These are phyloP conservation scores for Poecilia picta DNA, from an alignment of 2,797 vertebrate species.

Conservation along the genomic window DNA sequence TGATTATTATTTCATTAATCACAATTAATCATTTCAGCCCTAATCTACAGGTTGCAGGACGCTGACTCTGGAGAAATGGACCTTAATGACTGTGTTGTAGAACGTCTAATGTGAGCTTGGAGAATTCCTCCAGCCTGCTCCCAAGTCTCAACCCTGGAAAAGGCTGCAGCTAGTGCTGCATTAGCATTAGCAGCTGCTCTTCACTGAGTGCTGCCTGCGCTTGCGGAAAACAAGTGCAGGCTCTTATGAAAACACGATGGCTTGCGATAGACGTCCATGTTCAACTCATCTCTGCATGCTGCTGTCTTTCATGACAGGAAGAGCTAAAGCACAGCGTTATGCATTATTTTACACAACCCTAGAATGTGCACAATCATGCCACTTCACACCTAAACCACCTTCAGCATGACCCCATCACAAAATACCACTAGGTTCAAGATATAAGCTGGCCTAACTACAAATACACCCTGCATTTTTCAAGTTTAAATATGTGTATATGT, in stretches of 20 bases:
- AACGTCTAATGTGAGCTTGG: too few species aligned
- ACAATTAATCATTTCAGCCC: too few species aligned
- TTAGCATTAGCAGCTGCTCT: not conserved
- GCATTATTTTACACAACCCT: conserved; percentile 11
- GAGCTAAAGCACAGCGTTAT: not conserved
- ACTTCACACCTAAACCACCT: not conserved
- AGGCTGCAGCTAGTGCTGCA: not conserved
- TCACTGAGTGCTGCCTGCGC: not conserved
- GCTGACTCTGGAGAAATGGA: too few species aligned
- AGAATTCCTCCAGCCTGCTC: too few species aligned
- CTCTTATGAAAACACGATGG: not conserved
- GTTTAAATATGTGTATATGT: too few species aligned
- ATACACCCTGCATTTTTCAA: not conserved
- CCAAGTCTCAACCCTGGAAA: too few species aligned
- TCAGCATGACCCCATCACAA: not conserved
- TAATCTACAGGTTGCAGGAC: too few species aligned
- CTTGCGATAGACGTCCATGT: not conserved
- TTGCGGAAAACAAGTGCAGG: not conserved
- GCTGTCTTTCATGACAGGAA: not conserved
- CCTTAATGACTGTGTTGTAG: too few species aligned
- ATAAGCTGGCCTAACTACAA: not conserved
- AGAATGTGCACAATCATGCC: conserved; percentile 25
- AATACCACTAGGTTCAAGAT: not conserved
- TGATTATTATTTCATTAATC: too few species aligned
- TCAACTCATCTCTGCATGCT: not conserved